Conservation (phyloP, 2,113 vertebrate genomes). For the Spermophilus dauricus region DNA sequence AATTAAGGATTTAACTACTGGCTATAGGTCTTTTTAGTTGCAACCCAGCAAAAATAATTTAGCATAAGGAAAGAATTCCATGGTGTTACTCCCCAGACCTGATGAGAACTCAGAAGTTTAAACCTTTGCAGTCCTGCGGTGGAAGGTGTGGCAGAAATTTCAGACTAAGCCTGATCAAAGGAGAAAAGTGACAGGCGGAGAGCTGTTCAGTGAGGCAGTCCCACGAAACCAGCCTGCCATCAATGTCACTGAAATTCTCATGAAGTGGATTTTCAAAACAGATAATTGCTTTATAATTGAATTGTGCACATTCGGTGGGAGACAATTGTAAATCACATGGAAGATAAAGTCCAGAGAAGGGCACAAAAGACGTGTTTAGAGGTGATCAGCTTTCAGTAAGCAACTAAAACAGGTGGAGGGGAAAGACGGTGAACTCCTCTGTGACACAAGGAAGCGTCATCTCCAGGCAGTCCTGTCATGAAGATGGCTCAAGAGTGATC, state of each 20-base stretch:
- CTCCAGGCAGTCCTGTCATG: not conserved
- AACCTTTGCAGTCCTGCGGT: not conserved
- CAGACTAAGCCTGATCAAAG: not conserved
- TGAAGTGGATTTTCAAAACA: not conserved
- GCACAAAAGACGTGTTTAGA: not conserved
- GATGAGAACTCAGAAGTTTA: conserved; percentile 12
- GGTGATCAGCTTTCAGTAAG: not conserved
- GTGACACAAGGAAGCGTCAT: not conserved
- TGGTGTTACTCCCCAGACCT: not conserved
- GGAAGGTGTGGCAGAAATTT: not conserved
- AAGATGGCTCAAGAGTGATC: not conserved
- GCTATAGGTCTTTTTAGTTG: not conserved
- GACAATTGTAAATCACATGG: not conserved
- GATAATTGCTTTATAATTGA: not conserved
- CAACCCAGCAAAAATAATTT: conserved; percentile 58
- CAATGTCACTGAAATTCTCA: not conserved
- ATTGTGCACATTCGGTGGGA: not conserved
- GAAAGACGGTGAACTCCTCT: not conserved
- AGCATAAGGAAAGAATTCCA: conserved; percentile 4
- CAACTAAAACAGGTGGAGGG: not conserved
- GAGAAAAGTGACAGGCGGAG: not conserved
- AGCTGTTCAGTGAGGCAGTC: too few relatives aligned
- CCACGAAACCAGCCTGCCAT: not conserved
- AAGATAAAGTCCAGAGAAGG: not conserved
- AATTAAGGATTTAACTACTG: not conserved